Percentiles rank a stretch among this genome's conserved stretches.
phyloP scores from a whole-genome alignment of 2,113 vertebrate species.

The Coracopsis vasa region DNA sequence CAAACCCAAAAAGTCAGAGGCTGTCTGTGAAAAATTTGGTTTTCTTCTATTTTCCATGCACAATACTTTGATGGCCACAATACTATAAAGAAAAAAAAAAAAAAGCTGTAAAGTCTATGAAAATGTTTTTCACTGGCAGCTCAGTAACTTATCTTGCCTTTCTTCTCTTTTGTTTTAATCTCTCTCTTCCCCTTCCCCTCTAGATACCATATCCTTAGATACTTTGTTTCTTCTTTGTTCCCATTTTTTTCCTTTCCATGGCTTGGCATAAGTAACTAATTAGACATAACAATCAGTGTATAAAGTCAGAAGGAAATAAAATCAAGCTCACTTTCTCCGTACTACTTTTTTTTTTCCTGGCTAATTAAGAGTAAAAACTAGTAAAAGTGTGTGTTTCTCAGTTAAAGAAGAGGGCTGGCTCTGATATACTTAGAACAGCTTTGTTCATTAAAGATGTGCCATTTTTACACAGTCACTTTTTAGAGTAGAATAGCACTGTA shows the following conservation, averaged over 20 bases:
- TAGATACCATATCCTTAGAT: not conserved
- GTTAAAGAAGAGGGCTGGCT: conserved; percentile 12
- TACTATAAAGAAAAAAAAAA: not conserved
- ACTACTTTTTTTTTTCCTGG: not conserved
- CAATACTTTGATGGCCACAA: not conserved
- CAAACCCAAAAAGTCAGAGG: conserved; percentile 12
- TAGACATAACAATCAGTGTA: not conserved
- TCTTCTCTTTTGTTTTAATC: not conserved
- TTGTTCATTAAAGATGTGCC: conserved; percentile 34
- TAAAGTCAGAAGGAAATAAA: conserved; percentile 16
- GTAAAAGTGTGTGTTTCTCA: conserved; percentile 41
- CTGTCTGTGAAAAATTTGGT: not conserved
- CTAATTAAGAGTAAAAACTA: conserved; percentile 43
- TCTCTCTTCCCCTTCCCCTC: rapidly evolving
- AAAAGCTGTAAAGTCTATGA: not conserved
- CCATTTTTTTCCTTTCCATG: not conserved
- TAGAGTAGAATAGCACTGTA: not conserved
- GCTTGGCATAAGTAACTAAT: conserved; percentile 19
- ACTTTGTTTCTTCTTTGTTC: not conserved
- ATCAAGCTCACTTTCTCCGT: not conserved
- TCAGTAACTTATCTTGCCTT: not conserved
- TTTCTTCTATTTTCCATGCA: not conserved
- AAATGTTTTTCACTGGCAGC: not conserved
- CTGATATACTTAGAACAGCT: not conserved
- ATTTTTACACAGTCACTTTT: conserved; percentile 28